Evolutionary conservation across 2,113 vertebrate species (phyloP).

Genomic region (Noctilio leporinus): DNA sequence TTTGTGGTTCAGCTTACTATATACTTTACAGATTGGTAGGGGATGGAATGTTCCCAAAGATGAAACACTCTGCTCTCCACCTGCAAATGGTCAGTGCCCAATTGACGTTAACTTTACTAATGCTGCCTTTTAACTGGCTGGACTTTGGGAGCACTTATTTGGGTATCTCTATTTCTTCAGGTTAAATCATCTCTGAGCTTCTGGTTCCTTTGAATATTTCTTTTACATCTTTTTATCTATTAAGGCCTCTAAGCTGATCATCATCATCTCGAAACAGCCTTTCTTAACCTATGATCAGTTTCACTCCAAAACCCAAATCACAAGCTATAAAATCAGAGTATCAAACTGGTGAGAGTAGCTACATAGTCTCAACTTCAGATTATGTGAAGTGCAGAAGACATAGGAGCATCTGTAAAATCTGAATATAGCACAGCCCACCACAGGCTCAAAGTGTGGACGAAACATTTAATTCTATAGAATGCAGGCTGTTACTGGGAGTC

Average conservation of each 20-base stretch:
- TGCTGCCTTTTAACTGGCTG: background rate
- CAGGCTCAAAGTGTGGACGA: background rate
- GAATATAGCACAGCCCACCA: background rate
- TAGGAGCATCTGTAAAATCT: background rate
- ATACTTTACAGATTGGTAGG: background rate
- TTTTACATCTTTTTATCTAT: background rate
- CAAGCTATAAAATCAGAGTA: background rate
- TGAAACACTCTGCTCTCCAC: background rate
- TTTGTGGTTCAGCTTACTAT: background rate
- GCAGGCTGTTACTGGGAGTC: background rate
- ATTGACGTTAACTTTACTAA: background rate
- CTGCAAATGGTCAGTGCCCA: background rate
- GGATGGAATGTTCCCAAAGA: background rate
- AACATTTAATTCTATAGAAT: background rate
- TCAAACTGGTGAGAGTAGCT: background rate
- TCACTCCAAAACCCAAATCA: background rate
- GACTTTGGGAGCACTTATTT: background rate
- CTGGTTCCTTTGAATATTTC: background rate
- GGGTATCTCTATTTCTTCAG: background rate
- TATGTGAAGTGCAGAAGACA: background rate
- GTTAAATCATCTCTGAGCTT: background rate
- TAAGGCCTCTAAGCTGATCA: background rate
- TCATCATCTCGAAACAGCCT: background rate
- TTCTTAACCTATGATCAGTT: background rate
- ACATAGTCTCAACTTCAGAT: background rate